Base-by-base conservation (phyloP, 1,140 invertebrate species). In the Scaptomyza graminum region DNA sequence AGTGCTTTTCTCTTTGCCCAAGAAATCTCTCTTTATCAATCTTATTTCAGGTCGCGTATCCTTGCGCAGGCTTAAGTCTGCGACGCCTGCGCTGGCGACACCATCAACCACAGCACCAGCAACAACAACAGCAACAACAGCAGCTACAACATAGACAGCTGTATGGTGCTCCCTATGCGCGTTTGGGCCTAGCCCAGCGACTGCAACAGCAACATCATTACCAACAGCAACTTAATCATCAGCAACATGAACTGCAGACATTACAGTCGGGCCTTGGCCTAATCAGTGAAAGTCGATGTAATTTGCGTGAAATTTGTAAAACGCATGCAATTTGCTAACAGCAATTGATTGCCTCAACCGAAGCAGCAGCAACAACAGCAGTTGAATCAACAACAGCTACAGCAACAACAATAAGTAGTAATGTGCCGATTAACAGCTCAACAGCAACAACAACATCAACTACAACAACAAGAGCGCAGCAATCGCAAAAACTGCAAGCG, bases 321-420 rank as follows among this genome's bases (percentile, higher is more conserved):
- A 76, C 65, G 43, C 63, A 62, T 63, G 67, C 80, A 60, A 87
- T 80, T 87, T 84, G 82, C 74, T 84, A 84, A 87, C 81, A 84
- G 63, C 81, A 77, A 82, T 80, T 85, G 74, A 72, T 72, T 82
- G 79, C 73, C 67, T 64, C 83, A 55, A 76, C 73, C 61, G 61
- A 55, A 68, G 55, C 50, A 56, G 39, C 15, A 57, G 25, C 60
- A 74, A 13, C 34, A 41, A 11, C 50, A 55, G 11, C 55, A 63
- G 8, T n/a, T 44, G 8, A 34, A 68, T 28, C 57, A 73, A 28
- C 63, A 69, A 52, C 66, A 59, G 13, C 57, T 67, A 28, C 63
- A 69, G 47, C 66, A 59, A 12, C 74, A 79, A 76, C 79, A 73
- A 73, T 63, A 73, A 59, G 63, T 73, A 73, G 73, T 66, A 67